Evolutionary conservation across 2,113 vertebrate genomes (phyloP).

Genomic region (Scophthalmus maximus): DNA sequence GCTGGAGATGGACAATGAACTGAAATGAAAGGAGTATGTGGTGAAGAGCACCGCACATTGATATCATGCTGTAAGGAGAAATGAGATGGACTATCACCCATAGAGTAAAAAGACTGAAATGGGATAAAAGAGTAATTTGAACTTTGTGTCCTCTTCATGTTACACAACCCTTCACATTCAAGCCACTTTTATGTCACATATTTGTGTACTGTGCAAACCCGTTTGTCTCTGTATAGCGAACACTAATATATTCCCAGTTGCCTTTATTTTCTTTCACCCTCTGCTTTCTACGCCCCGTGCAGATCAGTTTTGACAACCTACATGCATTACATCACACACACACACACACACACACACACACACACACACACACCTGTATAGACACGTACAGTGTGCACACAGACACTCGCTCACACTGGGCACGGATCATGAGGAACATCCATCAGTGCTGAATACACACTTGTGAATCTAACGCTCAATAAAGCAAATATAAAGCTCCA

Average conservation of each 20-base stretch:
- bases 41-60: conserved; percentile 11
- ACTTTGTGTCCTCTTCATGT: conserved; percentile 34
- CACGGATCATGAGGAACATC: conserved; percentile 65
- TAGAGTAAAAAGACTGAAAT: conserved; percentile 47
- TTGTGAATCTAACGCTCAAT: conserved; percentile 75
- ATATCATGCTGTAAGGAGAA: conserved; percentile 25
- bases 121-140: conserved; percentile 54
- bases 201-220: conserved; percentile 18
- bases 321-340: conserved; percentile 39
- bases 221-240: conserved; percentile 49
- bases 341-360: neutral
- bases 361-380: conserved; percentile 13
- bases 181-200: conserved; percentile 35
- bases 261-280: conserved; percentile 47
- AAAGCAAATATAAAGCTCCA: conserved; percentile 76
- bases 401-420: conserved; percentile 1
- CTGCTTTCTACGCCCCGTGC: conserved; percentile 32
- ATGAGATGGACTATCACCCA: conserved; percentile 54
- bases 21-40: conserved; percentile 19
- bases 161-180: conserved; percentile 33
- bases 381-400: conserved; percentile 21
- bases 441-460: conserved; percentile 70
- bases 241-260: conserved; percentile 33
- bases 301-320: conserved; percentile 57
- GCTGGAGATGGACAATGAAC: neutral